phyloP scores from a whole-genome alignment of 2,888 invertebrate genomes.

The Limnephilus auricula region DNA sequence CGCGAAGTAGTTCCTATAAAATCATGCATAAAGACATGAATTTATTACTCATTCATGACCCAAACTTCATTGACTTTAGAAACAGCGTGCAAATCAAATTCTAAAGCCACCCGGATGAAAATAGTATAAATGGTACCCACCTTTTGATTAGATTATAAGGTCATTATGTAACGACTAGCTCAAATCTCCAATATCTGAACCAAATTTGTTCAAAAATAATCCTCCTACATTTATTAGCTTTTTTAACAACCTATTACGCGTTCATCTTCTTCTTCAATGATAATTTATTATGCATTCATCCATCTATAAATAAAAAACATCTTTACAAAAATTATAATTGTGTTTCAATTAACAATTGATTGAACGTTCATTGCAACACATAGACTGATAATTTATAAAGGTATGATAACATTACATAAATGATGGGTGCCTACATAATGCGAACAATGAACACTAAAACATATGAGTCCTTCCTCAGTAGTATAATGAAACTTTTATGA shows the following conservation, averaged over 20 bases:
- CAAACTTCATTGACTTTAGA: constrained; percentile 15
- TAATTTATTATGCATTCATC: too few species aligned
- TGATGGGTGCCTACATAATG: not conserved
- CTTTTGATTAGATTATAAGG: not conserved
- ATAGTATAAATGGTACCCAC: not conserved
- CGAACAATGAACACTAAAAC: not conserved
- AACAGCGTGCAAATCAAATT: not conserved
- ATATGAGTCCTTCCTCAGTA: not conserved
- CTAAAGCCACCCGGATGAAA: not conserved
- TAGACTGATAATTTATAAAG: not conserved
- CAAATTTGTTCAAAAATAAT: not conserved
- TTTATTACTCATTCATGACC: constrained; percentile 25
- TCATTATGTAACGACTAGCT: not conserved
- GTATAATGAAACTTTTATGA: constrained; percentile 40
- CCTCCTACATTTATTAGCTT: too few species aligned
- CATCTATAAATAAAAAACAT: not conserved
- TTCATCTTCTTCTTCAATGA: too few species aligned
- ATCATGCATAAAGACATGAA: not conserved
- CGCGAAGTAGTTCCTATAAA: constrained; percentile 10
- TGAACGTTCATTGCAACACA: not conserved
- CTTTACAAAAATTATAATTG: not conserved
- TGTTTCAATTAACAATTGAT: too few species aligned
- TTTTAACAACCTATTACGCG: too few species aligned
- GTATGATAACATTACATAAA: too few species aligned
- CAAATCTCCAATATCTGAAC: not conserved